A percentile compares a stretch with the other conserved stretches of the same genome.
Conservation (phyloP, 2,888 invertebrate species). For the Phania funesta region DNA sequence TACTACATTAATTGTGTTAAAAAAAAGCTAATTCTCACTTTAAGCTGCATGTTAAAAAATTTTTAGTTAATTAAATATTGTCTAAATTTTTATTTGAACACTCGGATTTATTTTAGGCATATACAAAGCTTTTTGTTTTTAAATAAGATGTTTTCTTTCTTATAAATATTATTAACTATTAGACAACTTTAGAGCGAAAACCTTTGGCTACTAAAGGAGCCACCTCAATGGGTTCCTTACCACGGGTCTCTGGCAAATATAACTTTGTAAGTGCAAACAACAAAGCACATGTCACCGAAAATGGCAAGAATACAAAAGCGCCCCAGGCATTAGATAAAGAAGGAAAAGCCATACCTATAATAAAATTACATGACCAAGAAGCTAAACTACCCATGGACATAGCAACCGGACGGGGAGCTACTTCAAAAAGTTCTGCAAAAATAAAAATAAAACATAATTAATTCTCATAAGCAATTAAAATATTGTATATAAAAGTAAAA, state of each 20-base stretch:
- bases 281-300: constrained; percentile 81
- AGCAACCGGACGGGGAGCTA: constrained; percentile 90
- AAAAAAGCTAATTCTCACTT: background rate
- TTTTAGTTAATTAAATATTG: background rate
- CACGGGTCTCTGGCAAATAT: constrained; percentile 89
- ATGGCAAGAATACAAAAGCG: constrained; percentile 88
- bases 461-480: background rate
- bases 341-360: constrained; percentile 90
- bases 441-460: constrained; percentile 69
- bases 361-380: constrained; percentile 94
- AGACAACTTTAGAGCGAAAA: constrained; percentile 81
- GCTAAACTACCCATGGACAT: constrained; percentile 93
- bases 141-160: background rate
- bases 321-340: constrained; percentile 84
- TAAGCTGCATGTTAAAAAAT: background rate
- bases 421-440: constrained; percentile 88
- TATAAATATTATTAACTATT: background rate
- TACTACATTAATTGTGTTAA: too few relatives aligned
- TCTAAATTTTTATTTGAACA: constrained; percentile 26
- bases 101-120: background rate
- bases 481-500: background rate
- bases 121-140: background rate
- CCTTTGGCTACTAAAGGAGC: constrained; percentile 84
- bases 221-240: constrained; percentile 85
- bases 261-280: constrained; percentile 81